These are phyloP conservation scores for Lacerta viridis DNA, from an alignment of 2,797 vertebrate genomes.

Conservation along the genomic window DNA sequence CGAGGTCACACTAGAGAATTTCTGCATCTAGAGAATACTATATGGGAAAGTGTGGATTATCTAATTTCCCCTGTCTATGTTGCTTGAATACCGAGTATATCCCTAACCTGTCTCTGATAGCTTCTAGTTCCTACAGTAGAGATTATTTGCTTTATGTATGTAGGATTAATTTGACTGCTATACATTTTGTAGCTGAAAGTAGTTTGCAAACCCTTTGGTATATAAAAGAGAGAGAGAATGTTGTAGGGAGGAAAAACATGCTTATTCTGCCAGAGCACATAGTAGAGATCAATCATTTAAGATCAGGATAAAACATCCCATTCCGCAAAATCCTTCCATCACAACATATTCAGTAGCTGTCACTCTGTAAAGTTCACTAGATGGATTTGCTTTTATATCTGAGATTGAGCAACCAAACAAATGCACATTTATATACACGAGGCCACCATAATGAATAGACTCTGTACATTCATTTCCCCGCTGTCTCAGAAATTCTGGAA, in stretches of 20 bases:
- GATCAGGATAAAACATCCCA: slow-evolving; percentile 26
- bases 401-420: slow-evolving; percentile 35
- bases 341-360: slow-evolving; percentile 43
- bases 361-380: slow-evolving; percentile 35
- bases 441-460: slow-evolving; percentile 2
- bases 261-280: slow-evolving; percentile 27
- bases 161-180: slow-evolving; percentile 17
- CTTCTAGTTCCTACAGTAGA: neutral
- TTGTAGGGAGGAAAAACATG: neutral
- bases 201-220: slow-evolving; percentile 16
- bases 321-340: slow-evolving; percentile 41
- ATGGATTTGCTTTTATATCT: slow-evolving; percentile 46
- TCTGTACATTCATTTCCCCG: slow-evolving; percentile 16
- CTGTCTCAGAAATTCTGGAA: slow-evolving; percentile 19
- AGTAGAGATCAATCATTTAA: slow-evolving; percentile 41
- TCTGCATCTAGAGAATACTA: neutral
- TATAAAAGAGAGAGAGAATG: neutral
- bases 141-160: slow-evolving; percentile 19
- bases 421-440: slow-evolving; percentile 37
- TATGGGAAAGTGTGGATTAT: neutral
- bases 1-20: neutral
- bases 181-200: slow-evolving; percentile 27
- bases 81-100: neutral
- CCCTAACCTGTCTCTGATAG: neutral
- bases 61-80: neutral